A percentile compares a stretch with the other conserved stretches of the same genome.
phyloP scores from a whole-genome alignment of 2,113 vertebrate species.

The Petaurus breviceps region DNA sequence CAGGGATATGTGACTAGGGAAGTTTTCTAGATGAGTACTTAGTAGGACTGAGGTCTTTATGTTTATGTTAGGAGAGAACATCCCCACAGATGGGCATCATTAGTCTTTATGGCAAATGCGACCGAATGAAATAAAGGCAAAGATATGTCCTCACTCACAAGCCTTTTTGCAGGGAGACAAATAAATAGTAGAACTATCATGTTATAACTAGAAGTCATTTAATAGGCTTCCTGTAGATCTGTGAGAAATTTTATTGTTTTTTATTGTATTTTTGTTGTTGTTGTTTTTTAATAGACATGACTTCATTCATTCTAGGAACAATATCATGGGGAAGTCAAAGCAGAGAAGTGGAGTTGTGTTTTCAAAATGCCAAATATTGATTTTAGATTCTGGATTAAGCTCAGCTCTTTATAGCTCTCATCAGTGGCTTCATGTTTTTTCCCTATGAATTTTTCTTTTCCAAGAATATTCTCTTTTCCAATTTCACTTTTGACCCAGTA shows the following conservation, averaged over 20 bases:
- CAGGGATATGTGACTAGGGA: neutral
- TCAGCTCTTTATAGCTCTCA: neutral
- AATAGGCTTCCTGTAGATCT: neutral
- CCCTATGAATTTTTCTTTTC: neutral
- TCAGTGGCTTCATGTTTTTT: neutral
- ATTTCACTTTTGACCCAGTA: neutral
- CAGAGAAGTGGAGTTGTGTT: neutral
- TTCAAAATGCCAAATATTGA: neutral
- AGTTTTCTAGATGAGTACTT: neutral
- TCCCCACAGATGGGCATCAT: neutral
- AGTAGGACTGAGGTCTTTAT: neutral
- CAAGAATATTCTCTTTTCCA: neutral
- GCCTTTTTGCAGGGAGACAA: neutral
- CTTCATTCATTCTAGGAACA: neutral
- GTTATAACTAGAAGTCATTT: neutral
- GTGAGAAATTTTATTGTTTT: neutral
- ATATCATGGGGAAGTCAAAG: neutral
- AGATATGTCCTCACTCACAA: neutral
- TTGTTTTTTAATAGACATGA: neutral
- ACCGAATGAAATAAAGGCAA: neutral
- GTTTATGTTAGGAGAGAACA: neutral
- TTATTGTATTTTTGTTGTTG: neutral
- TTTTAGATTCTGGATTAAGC: neutral
- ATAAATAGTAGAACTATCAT: neutral
- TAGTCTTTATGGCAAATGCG: neutral